Percentiles rank a stretch among this genome's conserved stretches.
phyloP scores from a whole-genome alignment of 2,797 vertebrate species.

The Crocidura indochinensis region DNA sequence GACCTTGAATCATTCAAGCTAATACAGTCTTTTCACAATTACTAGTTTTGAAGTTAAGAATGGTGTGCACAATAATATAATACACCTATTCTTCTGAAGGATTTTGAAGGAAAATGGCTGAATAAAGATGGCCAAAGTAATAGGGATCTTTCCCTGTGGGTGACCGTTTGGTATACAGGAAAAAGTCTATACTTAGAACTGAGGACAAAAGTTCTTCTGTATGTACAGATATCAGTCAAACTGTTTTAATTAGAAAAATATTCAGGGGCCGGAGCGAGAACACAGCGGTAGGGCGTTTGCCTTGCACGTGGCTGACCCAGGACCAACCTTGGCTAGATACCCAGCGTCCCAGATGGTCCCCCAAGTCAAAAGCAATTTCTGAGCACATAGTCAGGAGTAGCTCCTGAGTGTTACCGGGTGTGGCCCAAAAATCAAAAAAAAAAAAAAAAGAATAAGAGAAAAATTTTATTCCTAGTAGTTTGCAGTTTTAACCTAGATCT shows the following conservation, averaged over 20 bases:
- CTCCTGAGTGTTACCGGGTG: too few relatives aligned
- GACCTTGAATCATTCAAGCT: neutral
- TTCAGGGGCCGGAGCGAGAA: too few relatives aligned
- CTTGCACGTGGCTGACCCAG: too few relatives aligned
- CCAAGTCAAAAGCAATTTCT: too few relatives aligned
- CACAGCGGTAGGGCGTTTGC: too few relatives aligned
- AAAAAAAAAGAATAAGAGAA: neutral
- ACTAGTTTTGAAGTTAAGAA: constrained; percentile 13
- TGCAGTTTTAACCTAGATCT: constrained; percentile 62
- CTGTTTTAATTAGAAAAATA: neutral
- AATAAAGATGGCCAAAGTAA: neutral
- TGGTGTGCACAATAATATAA: neutral
- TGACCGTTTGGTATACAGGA: neutral
- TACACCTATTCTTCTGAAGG: constrained; percentile 31
- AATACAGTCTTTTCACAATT: neutral
- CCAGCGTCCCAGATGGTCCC: too few relatives aligned
- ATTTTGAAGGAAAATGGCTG: neutral
- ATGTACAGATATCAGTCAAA: neutral
- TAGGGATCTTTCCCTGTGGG: neutral
- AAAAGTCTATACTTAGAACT: neutral
- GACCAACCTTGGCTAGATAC: too few relatives aligned
- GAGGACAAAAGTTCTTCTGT: neutral
- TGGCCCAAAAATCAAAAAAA: too few relatives aligned
- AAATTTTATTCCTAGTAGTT: constrained; percentile 60
- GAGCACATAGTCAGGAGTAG: too few relatives aligned